These are phyloP conservation scores for Chondrilla cf. caribensis DNA, from an alignment of 37 sponge, comb jelly and placozoan genomes.

Conservation along the genomic window DNA sequence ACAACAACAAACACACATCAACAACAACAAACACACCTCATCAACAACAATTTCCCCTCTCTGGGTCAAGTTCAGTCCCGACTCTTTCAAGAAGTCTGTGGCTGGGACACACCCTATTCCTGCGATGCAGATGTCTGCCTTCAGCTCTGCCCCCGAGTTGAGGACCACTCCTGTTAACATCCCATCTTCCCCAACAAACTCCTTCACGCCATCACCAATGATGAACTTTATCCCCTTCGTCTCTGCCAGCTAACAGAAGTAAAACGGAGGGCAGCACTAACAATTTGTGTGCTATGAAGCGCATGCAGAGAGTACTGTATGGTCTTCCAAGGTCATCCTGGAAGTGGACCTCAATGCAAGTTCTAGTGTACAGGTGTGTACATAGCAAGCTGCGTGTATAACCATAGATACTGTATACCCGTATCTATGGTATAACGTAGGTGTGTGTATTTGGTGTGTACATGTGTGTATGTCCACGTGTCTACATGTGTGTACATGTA, in stretches of 20 bases:
- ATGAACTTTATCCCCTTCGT: slow-evolving; percentile 81
- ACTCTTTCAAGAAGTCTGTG: slow-evolving; percentile 76
- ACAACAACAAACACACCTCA: slow-evolving; percentile 40
- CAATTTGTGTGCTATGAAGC: no score
- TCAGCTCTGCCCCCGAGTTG: slow-evolving; percentile 60
- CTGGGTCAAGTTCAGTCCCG: slow-evolving; percentile 64
- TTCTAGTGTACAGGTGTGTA: no score
- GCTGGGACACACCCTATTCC: slow-evolving; percentile 84
- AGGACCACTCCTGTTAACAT: slow-evolving; percentile 67
- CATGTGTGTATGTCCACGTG: no score
- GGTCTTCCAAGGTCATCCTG: no score
- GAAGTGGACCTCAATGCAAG: no score
- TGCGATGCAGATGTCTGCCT: slow-evolving; percentile 67
- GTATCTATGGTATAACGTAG: no score
- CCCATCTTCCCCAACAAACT: slow-evolving; percentile 68
- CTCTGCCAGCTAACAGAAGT: slow-evolving; percentile 62
- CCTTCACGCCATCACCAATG: slow-evolving; percentile 61
- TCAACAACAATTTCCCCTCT: slow-evolving; percentile 78
- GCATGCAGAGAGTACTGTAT: no score
- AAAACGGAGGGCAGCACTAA: no score
- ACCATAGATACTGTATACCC: no score
- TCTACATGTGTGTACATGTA: no score
- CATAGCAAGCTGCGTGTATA: no score
- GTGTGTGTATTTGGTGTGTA: no score
- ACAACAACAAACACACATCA: not conserved